Base-by-base conservation (phyloP, 1,140 invertebrate species). In the Drosophila pseudoobscura region DNA sequence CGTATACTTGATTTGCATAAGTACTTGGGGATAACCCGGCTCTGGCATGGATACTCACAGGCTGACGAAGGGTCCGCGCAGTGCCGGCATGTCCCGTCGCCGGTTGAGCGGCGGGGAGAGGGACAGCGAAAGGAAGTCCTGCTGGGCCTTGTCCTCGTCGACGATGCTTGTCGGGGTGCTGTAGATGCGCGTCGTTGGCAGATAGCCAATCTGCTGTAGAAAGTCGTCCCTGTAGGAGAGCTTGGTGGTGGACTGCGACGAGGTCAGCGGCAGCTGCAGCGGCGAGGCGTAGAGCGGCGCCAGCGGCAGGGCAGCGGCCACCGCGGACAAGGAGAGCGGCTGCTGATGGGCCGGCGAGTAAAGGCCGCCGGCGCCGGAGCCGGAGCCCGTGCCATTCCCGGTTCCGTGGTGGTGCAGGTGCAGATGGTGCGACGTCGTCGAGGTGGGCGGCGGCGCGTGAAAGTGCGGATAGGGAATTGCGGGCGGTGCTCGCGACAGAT, bases 61-160 rank as follows among this genome's bases (percentile, higher is more conserved):
- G 66, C 92, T 92, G 62, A 92, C 91, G 63, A 90, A 92, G 20
- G 92, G 90, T 73, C 92, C 92, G 61, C 91, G 80, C 58, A 92
- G 72, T 4, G 91, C 91, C 22, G 92, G 92, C 91, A 92, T 92
- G 43, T 92, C 91, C 54, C 91, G 78, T 35, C 92, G 85, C 20
- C 92, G 87, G 73, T 92, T 92, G 43, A 92, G 78, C 24, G 92
- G 92, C 46, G 92, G 92, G 22, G 92, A 92, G 41, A 92, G 76
- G 5, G 92, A 92, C 41, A 92, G 68, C 29, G 92, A 92, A 53
- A 92, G 78, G 64, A 92, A 92, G 45, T 92, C 91, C 74, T 90
- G 89, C 78, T 91, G 90, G 1, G 90, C 87, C 59, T 88, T 89
- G 65, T 91, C 90, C 77, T 91, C 90, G 70, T 90, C 90, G 35